A percentile compares a stretch with the other conserved stretches of the same genome.
Evolutionary conservation across 2,797 vertebrate species (phyloP).

Genomic region (Pangasius mekongensis): DNA sequence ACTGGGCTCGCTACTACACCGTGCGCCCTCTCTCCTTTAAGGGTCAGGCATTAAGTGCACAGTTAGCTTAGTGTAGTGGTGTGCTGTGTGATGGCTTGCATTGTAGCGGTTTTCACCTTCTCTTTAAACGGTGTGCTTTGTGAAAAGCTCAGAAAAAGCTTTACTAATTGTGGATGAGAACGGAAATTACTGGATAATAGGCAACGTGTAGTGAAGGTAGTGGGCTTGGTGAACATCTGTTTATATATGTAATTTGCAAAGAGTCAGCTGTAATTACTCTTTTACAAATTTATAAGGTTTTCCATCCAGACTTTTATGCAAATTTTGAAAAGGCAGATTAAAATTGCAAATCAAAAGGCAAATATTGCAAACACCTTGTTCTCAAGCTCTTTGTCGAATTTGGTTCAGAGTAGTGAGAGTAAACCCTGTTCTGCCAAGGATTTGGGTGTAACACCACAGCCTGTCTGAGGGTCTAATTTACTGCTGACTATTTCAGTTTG

Average conservation of each 20-base stretch:
- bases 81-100: neutral
- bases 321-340: neutral
- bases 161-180: neutral
- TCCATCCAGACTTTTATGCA: neutral
- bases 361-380: neutral
- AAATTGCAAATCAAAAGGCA: neutral
- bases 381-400: neutral
- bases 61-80: constrained; percentile 51
- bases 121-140: neutral
- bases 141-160: neutral
- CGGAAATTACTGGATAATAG: neutral
- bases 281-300: neutral
- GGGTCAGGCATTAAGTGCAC: constrained; percentile 75
- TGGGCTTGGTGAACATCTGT: neutral
- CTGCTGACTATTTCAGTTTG: neutral
- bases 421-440: neutral
- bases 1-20: constrained; percentile 84
- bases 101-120: neutral
- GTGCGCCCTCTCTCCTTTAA: constrained; percentile 85
- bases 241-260: constrained; percentile 23
- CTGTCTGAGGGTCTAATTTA: neutral
- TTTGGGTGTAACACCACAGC: neutral
- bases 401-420: neutral
- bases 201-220: neutral
- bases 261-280: neutral